A percentile compares a stretch with the other conserved stretches of the same genome.
Evolutionary conservation across 2,888 invertebrate species (phyloP).

Genomic region (Dolichomitus sp.): DNA sequence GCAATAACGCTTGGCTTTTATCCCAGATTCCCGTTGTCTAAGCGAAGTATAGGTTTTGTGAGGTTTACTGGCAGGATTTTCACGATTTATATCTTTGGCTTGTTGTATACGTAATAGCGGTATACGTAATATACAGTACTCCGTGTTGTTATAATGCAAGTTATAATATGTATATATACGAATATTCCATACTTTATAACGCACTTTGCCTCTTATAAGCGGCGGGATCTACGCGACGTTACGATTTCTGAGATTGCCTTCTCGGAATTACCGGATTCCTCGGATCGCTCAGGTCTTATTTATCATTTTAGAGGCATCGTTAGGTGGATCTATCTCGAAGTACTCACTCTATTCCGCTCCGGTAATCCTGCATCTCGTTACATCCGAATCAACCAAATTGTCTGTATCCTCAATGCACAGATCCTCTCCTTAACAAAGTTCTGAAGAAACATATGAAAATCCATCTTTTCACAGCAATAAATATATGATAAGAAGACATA

Average conservation of each 20-base stretch:
- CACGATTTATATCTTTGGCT: slow-evolving; percentile 21
- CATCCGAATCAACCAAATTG: background rate
- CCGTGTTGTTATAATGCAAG: slow-evolving; percentile 8
- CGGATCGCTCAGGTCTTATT: slow-evolving; percentile 12
- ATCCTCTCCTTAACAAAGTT: background rate
- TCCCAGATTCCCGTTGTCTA: slow-evolving; percentile 32
- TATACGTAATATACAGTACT: slow-evolving; percentile 28
- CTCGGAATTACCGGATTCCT: slow-evolving; percentile 33
- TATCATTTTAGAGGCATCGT: slow-evolving; percentile 39
- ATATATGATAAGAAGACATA: background rate
- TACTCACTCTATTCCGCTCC: slow-evolving; percentile 29
- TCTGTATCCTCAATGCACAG: background rate
- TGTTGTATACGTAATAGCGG: slow-evolving; percentile 17
- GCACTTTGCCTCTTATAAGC: slow-evolving; percentile 46
- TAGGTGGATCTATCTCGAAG: background rate
- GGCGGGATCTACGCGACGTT: slow-evolving; percentile 15
- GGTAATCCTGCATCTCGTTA: slow-evolving; percentile 15
- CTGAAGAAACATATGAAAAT: background rate
- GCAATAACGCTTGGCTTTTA: slow-evolving; percentile 43
- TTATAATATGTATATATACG: slow-evolving; percentile 26
- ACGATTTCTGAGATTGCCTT: slow-evolving; percentile 47
- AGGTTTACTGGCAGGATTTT: slow-evolving; percentile 25
- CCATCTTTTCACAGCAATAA: background rate
- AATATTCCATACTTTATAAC: slow-evolving; percentile 34
- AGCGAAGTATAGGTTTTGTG: slow-evolving; percentile 8